Base-by-base conservation (phyloP, 2,888 invertebrate genomes). In the Molorchus minor region DNA sequence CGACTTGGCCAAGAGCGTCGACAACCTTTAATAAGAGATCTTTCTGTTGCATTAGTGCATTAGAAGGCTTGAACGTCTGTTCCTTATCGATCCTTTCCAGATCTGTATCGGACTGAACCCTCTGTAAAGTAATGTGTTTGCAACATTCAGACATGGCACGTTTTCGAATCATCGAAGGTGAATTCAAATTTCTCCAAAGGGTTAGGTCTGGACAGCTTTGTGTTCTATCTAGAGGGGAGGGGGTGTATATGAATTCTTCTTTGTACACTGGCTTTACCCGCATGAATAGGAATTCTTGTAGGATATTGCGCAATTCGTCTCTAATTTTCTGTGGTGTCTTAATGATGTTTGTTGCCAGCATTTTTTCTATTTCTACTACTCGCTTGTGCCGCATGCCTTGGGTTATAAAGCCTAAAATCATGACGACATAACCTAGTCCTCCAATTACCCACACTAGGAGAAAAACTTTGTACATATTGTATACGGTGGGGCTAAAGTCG, bases 401-500 rank as follows among this genome's bases (percentile, higher is more conserved):
- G 0, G 92, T 89, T 67, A 94, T 92, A 74, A 93, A 94, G 1
- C 92, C 91, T 69, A 94, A 86, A 41, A 94, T 87, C 95, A 96
- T 96, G 17, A 94, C 88, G 40, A 94, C 86, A 79, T 96, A 96
- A 0, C 95, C 95, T 63, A 96, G 84, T 0, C 96, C 95, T 73
- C 94, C 94, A 60, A 94, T 92, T 52, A 96, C 93, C 96, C 96
- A 96, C 19, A 91, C 80, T 25, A 95, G 87, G 0, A 95, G 84
- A 70, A 92, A 91, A 58, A 90, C 86, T 80, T 94, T 88, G 81
- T 96, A 96, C 1, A 89, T 81, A 62, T 86, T 83, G 74, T 87
- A 88, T 74, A 87, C 88, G 1, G 82, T 70, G 8, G 87, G 87
- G 56, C 84, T 85, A 33, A 89, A 89, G 61, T 84, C 85, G 40